phyloP scores from a whole-genome alignment of 2,797 vertebrate genomes.

The Ispidina picta region DNA sequence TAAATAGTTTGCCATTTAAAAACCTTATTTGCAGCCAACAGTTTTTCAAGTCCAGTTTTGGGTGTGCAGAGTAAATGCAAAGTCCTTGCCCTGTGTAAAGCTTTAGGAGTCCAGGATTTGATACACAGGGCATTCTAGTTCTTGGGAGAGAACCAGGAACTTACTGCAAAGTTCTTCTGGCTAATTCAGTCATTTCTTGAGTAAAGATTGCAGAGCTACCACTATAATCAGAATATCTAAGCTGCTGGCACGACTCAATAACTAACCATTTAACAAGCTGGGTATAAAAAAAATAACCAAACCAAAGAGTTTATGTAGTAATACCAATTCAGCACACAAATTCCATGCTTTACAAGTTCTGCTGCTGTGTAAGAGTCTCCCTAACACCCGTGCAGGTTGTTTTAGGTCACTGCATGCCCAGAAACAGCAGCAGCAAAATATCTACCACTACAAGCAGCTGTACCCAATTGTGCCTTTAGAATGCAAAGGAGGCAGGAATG shows the following conservation, averaged over 20 bases:
- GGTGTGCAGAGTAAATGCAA: neutral
- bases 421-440: conserved; percentile 70
- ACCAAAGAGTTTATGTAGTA: conserved; percentile 32
- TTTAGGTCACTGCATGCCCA: conserved; percentile 56
- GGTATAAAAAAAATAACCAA: conserved; percentile 10
- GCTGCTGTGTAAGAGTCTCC: conserved; percentile 61
- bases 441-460: conserved; percentile 66
- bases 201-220: conserved; percentile 29
- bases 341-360: conserved; percentile 66
- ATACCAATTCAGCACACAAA: conserved; percentile 64
- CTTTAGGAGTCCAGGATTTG: neutral
- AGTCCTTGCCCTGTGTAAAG: neutral
- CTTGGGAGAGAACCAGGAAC: neutral
- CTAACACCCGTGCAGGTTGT: conserved; percentile 32
- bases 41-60: conserved; percentile 2
- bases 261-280: conserved; percentile 52
- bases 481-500: conserved; percentile 25
- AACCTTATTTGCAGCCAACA: neutral
- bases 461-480: conserved; percentile 76
- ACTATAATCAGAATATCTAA: conserved; percentile 18
- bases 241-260: conserved; percentile 36
- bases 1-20: neutral
- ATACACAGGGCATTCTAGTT: neutral
- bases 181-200: conserved; percentile 4
- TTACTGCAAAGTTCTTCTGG: neutral